Base-by-base conservation (phyloP, 2,888 invertebrate species). In the Stenichneumon culpator region DNA sequence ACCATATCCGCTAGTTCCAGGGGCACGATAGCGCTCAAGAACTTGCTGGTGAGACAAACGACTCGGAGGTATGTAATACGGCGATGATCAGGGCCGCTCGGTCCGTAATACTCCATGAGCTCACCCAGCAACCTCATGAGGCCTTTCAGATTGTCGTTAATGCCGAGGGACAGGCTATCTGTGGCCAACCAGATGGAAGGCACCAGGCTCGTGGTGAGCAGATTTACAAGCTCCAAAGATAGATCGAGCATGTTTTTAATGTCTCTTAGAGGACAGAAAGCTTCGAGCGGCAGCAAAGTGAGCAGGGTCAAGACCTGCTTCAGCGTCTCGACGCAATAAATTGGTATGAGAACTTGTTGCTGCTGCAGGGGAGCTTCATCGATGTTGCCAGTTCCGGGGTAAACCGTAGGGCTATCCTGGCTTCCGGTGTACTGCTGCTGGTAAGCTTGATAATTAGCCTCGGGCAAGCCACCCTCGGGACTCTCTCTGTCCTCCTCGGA, bases 51-150 rank as follows among this genome's bases (percentile, higher is more conserved):
- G 70, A 94, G 92, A 79, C 93, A 93, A 50, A 95, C 86, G 79
- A 95, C 89, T 87, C 94, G 94, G n/a, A 95, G 89, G 87, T 95
- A 95, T 1, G 94, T 93, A 36, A 94, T 92, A 83, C 95, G 92
- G 68, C 89, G 90, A 44, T 91, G 86, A 89, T 95, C 91, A 25
- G 91, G 68, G 60, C 65, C 89, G 65, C 82, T 87, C 47, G 90
- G 89, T 16, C 84, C 89, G 82, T 93, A 90, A 81, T 92, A 91
- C 74, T 92, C 90, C 72, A 92, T 78, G 5, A 92, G 88, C 86
- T 96, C 96, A 16, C 96, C 96, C 84, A 96, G 91, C 86, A 95
- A 93, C n/a, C 95, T 94, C 92, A 96, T 95, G 4, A 93, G 83
- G 3, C 63, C 54, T 86, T 92, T 93, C 19, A 93, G 77, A 39